A percentile compares a stretch with the other conserved stretches of the same genome.
Evolutionary conservation across 2,888 invertebrate species (phyloP).

Genomic region (Stegophylla sp.): DNA sequence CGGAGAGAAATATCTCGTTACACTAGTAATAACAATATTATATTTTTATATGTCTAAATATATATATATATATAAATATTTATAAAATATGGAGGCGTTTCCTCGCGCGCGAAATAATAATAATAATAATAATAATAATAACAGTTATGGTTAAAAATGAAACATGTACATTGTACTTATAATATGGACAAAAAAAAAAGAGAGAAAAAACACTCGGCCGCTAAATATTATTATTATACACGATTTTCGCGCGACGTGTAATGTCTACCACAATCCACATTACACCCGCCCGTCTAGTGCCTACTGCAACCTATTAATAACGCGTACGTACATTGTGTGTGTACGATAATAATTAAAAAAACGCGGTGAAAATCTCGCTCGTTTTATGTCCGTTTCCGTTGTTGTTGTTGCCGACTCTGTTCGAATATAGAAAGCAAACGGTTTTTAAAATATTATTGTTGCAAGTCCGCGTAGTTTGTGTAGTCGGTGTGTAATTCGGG

Average conservation of each 20-base stretch:
- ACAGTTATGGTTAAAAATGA: too few species aligned
- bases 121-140: conserved; percentile 18
- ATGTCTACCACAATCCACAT: too few species aligned
- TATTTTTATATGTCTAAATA: not conserved
- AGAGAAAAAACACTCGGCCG: not conserved
- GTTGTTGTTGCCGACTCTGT: not conserved
- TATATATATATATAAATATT: too few species aligned
- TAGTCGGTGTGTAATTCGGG: conserved; percentile 21
- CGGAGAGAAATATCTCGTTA: conserved; percentile 42
- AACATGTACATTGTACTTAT: not conserved
- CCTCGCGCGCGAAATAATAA: not conserved
- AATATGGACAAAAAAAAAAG: not conserved
- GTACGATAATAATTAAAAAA: conserved; percentile 16
- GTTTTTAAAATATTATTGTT: not conserved
- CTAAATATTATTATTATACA: not conserved
- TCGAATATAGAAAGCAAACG: conserved; percentile 32
- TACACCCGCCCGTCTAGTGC: too few species aligned
- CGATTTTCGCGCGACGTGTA: conserved; percentile 11
- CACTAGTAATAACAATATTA: conserved; percentile 5
- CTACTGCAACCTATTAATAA: too few species aligned
- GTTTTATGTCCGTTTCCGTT: not conserved
- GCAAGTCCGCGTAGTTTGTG: not conserved
- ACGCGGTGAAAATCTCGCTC: conserved; percentile 15
- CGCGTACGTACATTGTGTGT: not conserved
- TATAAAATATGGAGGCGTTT: conserved; percentile 19